Conservation (phyloP, 2,888 invertebrate species). For the Pollenia griseotomentosa region DNA sequence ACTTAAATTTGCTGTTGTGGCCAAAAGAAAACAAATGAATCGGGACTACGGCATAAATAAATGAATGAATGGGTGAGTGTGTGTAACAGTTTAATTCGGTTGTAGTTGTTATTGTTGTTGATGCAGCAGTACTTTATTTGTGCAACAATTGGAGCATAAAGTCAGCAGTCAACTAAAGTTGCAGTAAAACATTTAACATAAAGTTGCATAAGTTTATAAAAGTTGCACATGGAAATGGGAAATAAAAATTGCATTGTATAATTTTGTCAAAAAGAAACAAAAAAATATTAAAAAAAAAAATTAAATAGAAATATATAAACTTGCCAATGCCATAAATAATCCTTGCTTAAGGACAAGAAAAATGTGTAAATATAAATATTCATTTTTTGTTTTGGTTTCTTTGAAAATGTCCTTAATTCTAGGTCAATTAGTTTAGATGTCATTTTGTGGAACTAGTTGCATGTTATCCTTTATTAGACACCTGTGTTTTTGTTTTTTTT, state of each 20-base stretch:
- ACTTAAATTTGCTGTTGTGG: neutral
- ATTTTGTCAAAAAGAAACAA: neutral
- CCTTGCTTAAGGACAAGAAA: no score
- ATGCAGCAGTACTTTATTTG: constrained; percentile 31
- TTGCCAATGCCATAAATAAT: no score
- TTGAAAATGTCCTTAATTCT: neutral
- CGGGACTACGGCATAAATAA: neutral
- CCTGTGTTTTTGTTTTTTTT: neutral
- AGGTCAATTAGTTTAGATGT: constrained; percentile 32
- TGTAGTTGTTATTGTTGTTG: neutral
- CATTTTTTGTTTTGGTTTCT: no score
- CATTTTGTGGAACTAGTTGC: constrained; percentile 28
- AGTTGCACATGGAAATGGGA: neutral
- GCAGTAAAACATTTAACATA: neutral
- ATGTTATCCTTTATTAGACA: constrained; percentile 12
- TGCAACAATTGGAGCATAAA: constrained; percentile 55
- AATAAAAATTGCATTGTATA: neutral
- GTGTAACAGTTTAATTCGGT: neutral
- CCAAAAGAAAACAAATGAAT: constrained; percentile 9
- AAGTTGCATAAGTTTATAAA: constrained; percentile 37
- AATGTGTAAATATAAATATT: no score
- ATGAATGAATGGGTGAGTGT: neutral
- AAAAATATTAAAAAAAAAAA: neutral
- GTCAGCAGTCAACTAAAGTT: neutral
- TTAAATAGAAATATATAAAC: neutral